These are phyloP conservation scores for Paracanthobrama guichenoti DNA, from an alignment of 2,113 vertebrate species.

Conservation along the genomic window DNA sequence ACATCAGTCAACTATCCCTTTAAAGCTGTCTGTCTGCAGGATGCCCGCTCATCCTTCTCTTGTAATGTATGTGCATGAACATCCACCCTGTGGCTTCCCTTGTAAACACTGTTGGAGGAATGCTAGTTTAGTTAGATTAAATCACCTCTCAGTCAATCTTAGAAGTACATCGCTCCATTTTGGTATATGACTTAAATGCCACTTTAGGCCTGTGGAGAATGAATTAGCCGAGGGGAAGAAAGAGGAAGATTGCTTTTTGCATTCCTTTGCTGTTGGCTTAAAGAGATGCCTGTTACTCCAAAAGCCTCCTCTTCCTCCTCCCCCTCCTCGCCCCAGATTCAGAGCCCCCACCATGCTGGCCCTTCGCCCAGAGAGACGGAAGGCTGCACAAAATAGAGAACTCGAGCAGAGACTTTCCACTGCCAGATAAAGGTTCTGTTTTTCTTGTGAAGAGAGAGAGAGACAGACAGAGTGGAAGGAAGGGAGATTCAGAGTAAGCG, in stretches of 20 bases:
- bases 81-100: background rate
- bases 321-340: background rate
- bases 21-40: conserved; percentile 26
- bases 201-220: background rate
- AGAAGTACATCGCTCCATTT: conserved; percentile 8
- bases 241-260: conserved; percentile 11
- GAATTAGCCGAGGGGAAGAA: background rate
- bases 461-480: conserved; percentile 12
- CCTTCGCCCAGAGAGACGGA: conserved; percentile 2
- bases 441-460: conserved; percentile 26
- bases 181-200: background rate
- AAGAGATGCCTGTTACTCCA: conserved; percentile 26
- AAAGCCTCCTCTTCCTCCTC: background rate
- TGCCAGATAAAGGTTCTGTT: conserved; percentile 46
- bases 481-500: conserved; percentile 5
- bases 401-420: conserved; percentile 26
- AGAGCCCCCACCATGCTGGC: conserved; percentile 26
- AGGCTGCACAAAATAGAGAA: conserved; percentile 29
- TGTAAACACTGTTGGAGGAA: background rate
- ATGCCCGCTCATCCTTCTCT: conserved; percentile 8
- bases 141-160: conserved; percentile 21
- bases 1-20: conserved; percentile 41
- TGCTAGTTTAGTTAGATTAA: conserved; percentile 17
- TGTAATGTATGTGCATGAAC: conserved; percentile 7
- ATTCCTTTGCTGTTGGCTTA: conserved; percentile 29